Conservation (phyloP, 1,140 invertebrate species). For the Gonatopus flavifemur region DNA sequence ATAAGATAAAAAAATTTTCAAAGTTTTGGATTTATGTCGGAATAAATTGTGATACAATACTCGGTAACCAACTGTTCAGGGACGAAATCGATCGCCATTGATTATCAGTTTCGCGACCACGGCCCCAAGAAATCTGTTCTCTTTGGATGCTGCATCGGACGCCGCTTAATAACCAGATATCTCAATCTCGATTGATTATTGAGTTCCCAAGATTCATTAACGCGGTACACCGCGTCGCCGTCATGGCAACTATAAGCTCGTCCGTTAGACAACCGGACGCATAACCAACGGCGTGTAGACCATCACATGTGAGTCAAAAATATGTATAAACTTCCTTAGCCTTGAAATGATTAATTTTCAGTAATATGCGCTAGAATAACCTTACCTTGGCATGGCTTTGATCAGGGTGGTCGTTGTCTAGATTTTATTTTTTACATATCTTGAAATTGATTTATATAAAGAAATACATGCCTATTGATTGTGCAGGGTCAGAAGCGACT, state of each 20-base stretch:
- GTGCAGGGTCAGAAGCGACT: slow-evolving; percentile 45
- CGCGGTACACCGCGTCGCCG: slow-evolving; percentile 21
- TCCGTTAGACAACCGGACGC: slow-evolving; percentile 31
- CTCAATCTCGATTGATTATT: too few species aligned
- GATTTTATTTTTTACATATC: background rate
- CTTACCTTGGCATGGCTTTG: slow-evolving; percentile 19
- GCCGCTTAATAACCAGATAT: too few species aligned
- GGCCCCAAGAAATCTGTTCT: background rate
- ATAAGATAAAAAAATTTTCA: background rate
- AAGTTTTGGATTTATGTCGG: background rate
- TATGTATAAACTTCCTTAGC: slow-evolving; percentile 4
- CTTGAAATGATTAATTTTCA: background rate
- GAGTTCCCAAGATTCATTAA: slow-evolving; percentile 1
- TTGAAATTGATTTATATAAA: slow-evolving; percentile 15
- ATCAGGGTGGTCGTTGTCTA: slow-evolving; percentile 20
- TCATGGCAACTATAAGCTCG: slow-evolving; percentile 43
- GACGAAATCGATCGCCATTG: slow-evolving; percentile 32
- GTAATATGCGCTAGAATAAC: slow-evolving; percentile 3
- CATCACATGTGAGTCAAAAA: slow-evolving; percentile 39
- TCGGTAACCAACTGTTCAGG: background rate
- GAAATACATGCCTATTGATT: slow-evolving; percentile 35
- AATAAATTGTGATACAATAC: background rate
- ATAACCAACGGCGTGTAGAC: slow-evolving; percentile 27
- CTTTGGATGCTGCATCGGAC: slow-evolving; percentile 19
- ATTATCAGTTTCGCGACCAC: slow-evolving; percentile 15